These are phyloP conservation scores for Pollenia amentaria DNA, from an alignment of 2,888 invertebrate species.

Conservation along the genomic window DNA sequence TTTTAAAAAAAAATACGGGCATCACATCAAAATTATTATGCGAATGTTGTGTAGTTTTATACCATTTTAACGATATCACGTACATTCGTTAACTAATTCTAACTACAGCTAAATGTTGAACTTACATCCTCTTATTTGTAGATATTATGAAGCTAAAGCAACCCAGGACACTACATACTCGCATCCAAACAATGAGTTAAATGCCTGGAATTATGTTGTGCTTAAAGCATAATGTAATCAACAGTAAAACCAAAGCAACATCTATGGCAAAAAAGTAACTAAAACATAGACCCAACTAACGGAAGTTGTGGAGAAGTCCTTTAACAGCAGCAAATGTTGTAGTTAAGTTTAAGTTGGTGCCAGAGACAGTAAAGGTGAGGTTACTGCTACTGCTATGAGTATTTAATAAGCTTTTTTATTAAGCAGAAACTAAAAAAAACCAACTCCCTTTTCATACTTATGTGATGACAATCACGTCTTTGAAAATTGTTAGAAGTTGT, in stretches of 20 bases:
- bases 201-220: slow-evolving; percentile 60
- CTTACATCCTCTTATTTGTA: slow-evolving; percentile 57
- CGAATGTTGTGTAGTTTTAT: slow-evolving; percentile 80
- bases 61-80: slow-evolving; percentile 83
- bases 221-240: slow-evolving; percentile 66
- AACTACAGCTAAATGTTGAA: slow-evolving; percentile 81
- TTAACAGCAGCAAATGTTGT: slow-evolving; percentile 25
- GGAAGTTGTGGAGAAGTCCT: slow-evolving; percentile 45
- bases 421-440: slow-evolving; percentile 51
- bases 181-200: slow-evolving; percentile 40
- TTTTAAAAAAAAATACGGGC: slow-evolving; percentile 17
- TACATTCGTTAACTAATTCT: slow-evolving; percentile 84
- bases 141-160: slow-evolving; percentile 4
- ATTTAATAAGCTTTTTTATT: slow-evolving; percentile 70
- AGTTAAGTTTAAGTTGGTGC: slow-evolving; percentile 14
- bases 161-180: not conserved
- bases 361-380: slow-evolving; percentile 11
- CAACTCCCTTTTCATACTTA: slow-evolving; percentile 34
- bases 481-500: slow-evolving; percentile 55
- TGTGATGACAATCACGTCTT: slow-evolving; percentile 69
- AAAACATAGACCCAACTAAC: slow-evolving; percentile 22
- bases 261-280: slow-evolving; percentile 7
- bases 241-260: slow-evolving; percentile 43
- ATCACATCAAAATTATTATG: slow-evolving; percentile 80
- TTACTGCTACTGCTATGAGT: slow-evolving; percentile 23